A percentile compares a stretch with the other conserved stretches of the same genome.
These are phyloP conservation scores for Lontra canadensis DNA, from an alignment of 2,113 vertebrate genomes.

Conservation along the genomic window DNA sequence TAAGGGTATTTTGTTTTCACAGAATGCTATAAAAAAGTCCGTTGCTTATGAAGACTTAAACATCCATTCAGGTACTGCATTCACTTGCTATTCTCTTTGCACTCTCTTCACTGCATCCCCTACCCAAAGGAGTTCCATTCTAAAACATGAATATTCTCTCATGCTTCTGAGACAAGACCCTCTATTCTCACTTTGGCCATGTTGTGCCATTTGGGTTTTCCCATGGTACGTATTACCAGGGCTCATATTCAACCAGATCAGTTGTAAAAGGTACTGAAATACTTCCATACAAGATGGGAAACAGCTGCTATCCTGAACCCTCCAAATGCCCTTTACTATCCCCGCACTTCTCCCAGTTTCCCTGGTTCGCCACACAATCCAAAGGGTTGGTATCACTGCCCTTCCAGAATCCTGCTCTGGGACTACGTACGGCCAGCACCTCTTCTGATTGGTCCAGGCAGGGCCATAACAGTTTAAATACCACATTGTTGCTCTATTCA, in stretches of 20 bases:
- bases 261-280: background rate
- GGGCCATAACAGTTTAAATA: background rate
- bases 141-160: background rate
- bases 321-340: background rate
- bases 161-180: background rate
- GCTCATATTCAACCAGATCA: background rate
- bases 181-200: background rate
- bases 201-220: background rate
- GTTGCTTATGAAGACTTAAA: background rate
- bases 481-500: background rate
- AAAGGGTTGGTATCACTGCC: too few species aligned
- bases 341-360: background rate
- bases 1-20: conserved; percentile 2
- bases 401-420: background rate
- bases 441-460: background rate
- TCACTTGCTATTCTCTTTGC: background rate
- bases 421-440: background rate
- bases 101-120: background rate
- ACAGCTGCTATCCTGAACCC: background rate
- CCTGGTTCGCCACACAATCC: background rate
- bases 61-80: background rate
- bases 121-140: background rate
- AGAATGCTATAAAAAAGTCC: background rate
- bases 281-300: background rate
- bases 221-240: background rate